Evolutionary conservation across 2,888 invertebrate species (phyloP), one percentile per base, ranked within the genome.

Genomic region (Sinhomidia bicolor): DNA sequence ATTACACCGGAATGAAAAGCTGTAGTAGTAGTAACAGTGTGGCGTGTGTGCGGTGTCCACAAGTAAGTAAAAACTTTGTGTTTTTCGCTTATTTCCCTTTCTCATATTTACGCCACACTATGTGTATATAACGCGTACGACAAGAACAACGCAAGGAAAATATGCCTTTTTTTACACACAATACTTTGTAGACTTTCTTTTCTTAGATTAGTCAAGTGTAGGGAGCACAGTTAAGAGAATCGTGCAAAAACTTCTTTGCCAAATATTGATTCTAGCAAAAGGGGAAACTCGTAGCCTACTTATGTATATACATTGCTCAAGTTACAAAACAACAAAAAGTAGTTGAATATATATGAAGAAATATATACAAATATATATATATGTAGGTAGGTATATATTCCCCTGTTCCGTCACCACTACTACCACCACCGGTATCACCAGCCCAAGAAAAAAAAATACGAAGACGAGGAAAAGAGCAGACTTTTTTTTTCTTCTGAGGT

Each of bases 181-280:
- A 20, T 71, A 41, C 20, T 44, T 47, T 41, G 23, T 20, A 41
- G 26, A 76, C 26, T 17, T 51, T 76, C 23, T 20, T 29, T 76
- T 32, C 51, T 29, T 76, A 76, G 76, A 54, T 76, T 76, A 85
- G 47, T n/a, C n/a, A n/a, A n/a, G n/a, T n/a, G n/a, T n/a, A n/a
- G n/a, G 2, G 84, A 76, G 60, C 54, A 9, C 74, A 71, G 74
- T 51, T 76, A 47, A 62, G 23, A 17, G 78, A 85, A 54, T 80
- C 81, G 83, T 79, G 86, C 83, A 89, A 87, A 90, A 91, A 85
- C 88, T 91, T 90, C 86, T 89, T 90, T 91, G 91, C 91, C 91
- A 91, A 91, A 88, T 91, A 91, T 91, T 89, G 91, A 91, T 90
- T 88, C 88, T 74, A 68, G 79, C 36, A 47, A 54, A 54, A 81